Evolutionary conservation across 2,888 invertebrate species (phyloP).

Genomic region (Dioctria linearis): DNA sequence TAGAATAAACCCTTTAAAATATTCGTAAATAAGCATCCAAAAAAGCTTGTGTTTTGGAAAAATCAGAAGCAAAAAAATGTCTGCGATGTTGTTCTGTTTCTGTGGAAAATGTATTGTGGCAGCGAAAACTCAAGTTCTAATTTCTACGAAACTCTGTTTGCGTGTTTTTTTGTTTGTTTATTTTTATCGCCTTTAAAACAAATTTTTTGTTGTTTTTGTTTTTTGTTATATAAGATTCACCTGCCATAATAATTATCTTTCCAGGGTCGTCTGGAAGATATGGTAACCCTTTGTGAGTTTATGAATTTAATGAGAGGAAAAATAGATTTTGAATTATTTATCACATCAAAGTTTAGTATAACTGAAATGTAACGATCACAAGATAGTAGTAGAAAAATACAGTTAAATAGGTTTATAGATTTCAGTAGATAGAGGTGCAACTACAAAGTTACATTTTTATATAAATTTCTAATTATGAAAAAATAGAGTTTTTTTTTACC

Average conservation of each 20-base stretch:
- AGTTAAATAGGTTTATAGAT: slow-evolving; percentile 2
- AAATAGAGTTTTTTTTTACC: slow-evolving; percentile 63
- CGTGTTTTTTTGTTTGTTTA: slow-evolving; percentile 36
- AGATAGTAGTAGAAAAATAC: slow-evolving; percentile 10
- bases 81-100: slow-evolving; percentile 3
- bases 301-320: slow-evolving; percentile 57
- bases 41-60: neutral
- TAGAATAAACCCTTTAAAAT: too few relatives aligned
- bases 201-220: slow-evolving; percentile 59
- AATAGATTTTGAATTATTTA: slow-evolving; percentile 39
- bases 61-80: slow-evolving; percentile 26
- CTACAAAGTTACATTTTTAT: slow-evolving; percentile 60
- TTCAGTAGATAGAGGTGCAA: slow-evolving; percentile 59
- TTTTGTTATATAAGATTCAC: slow-evolving; percentile 67
- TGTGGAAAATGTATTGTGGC: neutral
- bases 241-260: slow-evolving; percentile 72
- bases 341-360: neutral
- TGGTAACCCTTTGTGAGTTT: slow-evolving; percentile 69
- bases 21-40: neutral
- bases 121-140: neutral
- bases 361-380: slow-evolving; percentile 37
- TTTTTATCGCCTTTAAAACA: slow-evolving; percentile 60
- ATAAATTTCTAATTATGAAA: slow-evolving; percentile 63
- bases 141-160: slow-evolving; percentile 12
- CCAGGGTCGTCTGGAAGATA: slow-evolving; percentile 71